These are phyloP conservation scores for Macrocentrus cingulum DNA, from an alignment of 1,140 invertebrate species.

Conservation along the genomic window DNA sequence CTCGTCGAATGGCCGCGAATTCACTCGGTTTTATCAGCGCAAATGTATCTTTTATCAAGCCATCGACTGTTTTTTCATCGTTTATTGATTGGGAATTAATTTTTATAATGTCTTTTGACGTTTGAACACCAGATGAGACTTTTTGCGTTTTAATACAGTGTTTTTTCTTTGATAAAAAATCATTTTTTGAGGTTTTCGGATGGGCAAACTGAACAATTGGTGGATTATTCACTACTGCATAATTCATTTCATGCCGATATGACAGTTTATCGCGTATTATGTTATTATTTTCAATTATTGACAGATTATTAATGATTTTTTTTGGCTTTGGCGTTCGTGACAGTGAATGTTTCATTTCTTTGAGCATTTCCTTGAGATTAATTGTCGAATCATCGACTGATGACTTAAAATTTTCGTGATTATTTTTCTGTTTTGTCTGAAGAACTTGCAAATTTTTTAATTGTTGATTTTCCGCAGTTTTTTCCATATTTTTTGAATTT, in stretches of 20 bases:
- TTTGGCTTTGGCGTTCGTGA: constrained; percentile 56
- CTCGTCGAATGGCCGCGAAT: constrained; percentile 58
- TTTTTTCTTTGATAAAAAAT: too few relatives aligned
- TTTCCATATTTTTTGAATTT: constrained; percentile 10
- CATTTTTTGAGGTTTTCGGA: not conserved
- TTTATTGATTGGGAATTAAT: constrained; percentile 36
- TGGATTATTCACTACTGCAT: constrained; percentile 4
- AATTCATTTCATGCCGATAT: not conserved
- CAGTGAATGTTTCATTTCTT: constrained; percentile 69
- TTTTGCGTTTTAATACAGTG: constrained; percentile 44
- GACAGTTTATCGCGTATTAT: too few relatives aligned
- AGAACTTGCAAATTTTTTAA: too few relatives aligned
- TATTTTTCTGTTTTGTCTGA: too few relatives aligned
- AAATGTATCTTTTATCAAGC: constrained; percentile 47
- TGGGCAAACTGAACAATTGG: constrained; percentile 18
- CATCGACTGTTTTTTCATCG: constrained; percentile 33
- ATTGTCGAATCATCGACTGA: constrained; percentile 54
- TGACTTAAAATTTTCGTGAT: too few relatives aligned
- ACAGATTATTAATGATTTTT: constrained; percentile 7
- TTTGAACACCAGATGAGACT: constrained; percentile 60
- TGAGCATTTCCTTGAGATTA: constrained; percentile 65
- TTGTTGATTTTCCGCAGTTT: too few relatives aligned
- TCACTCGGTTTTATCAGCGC: constrained; percentile 58
- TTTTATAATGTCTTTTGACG: constrained; percentile 55
- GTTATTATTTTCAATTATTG: not conserved